A percentile compares a stretch with the other conserved stretches of the same genome.
phyloP scores from a whole-genome alignment of 2,113 vertebrate species.

The Misgurnus mizolepis region DNA sequence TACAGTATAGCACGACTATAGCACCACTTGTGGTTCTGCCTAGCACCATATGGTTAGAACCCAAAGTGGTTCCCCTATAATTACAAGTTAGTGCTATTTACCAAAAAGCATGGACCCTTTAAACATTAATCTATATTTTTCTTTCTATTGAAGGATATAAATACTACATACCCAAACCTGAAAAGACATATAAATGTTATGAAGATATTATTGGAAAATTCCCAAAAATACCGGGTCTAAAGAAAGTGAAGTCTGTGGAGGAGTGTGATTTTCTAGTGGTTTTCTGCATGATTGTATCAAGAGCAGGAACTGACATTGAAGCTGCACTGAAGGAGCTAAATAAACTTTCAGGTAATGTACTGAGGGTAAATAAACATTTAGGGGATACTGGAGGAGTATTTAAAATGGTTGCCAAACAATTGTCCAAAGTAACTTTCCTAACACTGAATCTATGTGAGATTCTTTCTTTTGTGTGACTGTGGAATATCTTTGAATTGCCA shows the following conservation, averaged over 20 bases:
- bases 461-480: too few relatives aligned
- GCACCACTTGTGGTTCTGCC: too few relatives aligned
- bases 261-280: constrained; percentile 1
- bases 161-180: not conserved
- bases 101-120: too few relatives aligned
- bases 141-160: not conserved
- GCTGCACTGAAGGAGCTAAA: not conserved
- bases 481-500: too few relatives aligned
- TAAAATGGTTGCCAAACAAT: too few relatives aligned
- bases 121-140: not conserved
- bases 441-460: too few relatives aligned
- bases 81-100: too few relatives aligned
- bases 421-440: not conserved
- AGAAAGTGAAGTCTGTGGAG: not conserved
- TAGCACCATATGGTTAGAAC: too few relatives aligned
- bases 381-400: too few relatives aligned
- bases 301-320: not conserved
- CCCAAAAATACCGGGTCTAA: not conserved
- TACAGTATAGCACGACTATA: too few relatives aligned
- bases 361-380: too few relatives aligned
- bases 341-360: not conserved
- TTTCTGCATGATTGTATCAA: not conserved
- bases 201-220: not conserved
- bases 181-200: not conserved
- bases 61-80: too few relatives aligned